These are phyloP conservation scores for Buceros bicornis DNA, from an alignment of 2,797 vertebrate genomes.

Conservation along the genomic window DNA sequence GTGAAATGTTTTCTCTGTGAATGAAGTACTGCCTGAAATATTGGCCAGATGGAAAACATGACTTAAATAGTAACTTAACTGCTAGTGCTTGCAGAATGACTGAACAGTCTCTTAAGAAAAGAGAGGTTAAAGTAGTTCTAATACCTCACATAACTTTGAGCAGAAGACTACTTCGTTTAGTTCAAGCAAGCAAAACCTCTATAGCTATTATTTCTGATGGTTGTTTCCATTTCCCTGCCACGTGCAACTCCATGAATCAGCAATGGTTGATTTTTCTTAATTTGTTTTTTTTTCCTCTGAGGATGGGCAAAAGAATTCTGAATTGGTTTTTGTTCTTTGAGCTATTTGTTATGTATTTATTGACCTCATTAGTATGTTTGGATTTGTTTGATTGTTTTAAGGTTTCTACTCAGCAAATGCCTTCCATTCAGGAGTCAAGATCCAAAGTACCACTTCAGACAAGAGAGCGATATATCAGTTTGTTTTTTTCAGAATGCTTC, in stretches of 20 bases:
- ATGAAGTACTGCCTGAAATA: neutral
- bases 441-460: constrained; percentile 85
- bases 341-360: neutral
- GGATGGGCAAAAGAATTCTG: neutral
- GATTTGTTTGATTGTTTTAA: neutral
- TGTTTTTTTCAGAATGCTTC: constrained; percentile 85
- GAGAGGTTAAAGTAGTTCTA: neutral
- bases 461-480: constrained; percentile 83
- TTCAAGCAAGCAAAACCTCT: neutral
- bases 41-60: neutral
- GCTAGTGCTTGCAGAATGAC: neutral
- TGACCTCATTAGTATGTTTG: neutral
- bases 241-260: neutral
- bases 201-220: neutral
- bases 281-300: neutral
- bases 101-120: neutral
- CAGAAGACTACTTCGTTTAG: neutral
- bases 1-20: neutral
- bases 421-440: constrained; percentile 63
- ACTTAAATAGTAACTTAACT: neutral
- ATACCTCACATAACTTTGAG: neutral
- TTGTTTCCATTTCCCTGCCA: neutral
- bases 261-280: neutral
- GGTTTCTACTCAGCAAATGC: constrained; percentile 71
- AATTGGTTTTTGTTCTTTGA: neutral